Conservation (phyloP, 2,888 invertebrate genomes). For the Lithophane leautieri region DNA sequence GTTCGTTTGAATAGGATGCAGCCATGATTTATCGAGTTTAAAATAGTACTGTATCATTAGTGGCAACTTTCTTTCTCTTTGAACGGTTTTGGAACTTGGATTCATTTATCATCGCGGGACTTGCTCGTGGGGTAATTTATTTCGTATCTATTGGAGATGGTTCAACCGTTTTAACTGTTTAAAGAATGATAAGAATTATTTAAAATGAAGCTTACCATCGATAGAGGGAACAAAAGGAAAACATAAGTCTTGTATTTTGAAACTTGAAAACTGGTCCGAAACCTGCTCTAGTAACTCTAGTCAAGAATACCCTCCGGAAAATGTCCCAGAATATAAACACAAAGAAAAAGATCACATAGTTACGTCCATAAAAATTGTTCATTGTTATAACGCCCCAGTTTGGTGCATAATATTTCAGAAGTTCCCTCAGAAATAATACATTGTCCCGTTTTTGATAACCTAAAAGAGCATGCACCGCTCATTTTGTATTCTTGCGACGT, state of each 20-base stretch:
- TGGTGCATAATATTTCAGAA: slow-evolving; percentile 44
- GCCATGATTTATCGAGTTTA: slow-evolving; percentile 56
- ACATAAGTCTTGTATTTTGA: neutral
- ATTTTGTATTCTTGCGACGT: slow-evolving; percentile 47
- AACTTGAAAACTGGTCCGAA: neutral
- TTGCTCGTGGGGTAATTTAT: slow-evolving; percentile 39
- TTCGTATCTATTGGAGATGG: slow-evolving; percentile 31
- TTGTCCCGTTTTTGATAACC: slow-evolving; percentile 41
- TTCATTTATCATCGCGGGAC: slow-evolving; percentile 53
- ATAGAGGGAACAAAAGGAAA: neutral
- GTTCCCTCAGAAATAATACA: slow-evolving; percentile 30
- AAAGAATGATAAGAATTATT: slow-evolving; percentile 3
- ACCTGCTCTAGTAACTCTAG: neutral
- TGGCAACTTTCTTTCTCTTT: slow-evolving; percentile 52
- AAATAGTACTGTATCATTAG: slow-evolving; percentile 60
- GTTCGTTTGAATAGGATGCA: slow-evolving; percentile 41
- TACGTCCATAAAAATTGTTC: slow-evolving; percentile 35
- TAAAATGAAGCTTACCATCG: neutral
- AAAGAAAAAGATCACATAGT: slow-evolving; percentile 37
- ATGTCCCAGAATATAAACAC: slow-evolving; percentile 34
- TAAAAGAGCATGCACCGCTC: slow-evolving; percentile 45
- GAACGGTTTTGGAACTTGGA: slow-evolving; percentile 37
- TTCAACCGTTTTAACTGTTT: slow-evolving; percentile 20
- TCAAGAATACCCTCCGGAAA: slow-evolving; percentile 1
- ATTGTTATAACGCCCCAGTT: slow-evolving; percentile 42